Conservation (phyloP, 2,888 invertebrate species). For the Catocala sponsa region DNA sequence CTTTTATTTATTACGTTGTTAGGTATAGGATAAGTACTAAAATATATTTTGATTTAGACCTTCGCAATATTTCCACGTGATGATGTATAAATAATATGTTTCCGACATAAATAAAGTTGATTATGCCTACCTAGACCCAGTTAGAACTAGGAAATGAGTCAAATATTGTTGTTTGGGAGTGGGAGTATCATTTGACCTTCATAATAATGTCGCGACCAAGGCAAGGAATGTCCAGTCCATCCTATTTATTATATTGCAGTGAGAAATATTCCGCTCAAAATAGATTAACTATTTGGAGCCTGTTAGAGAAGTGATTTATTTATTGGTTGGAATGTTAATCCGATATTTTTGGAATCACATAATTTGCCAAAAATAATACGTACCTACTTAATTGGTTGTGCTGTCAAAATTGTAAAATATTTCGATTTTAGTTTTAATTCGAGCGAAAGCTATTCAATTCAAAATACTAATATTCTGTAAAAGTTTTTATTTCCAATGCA, state of each 20-base stretch:
- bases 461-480: too few species aligned
- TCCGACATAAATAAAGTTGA: conserved; percentile 27
- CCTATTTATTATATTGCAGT: conserved; percentile 61
- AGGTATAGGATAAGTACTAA: neutral
- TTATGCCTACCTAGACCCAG: conserved; percentile 54
- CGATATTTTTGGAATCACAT: conserved; percentile 9
- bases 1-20: neutral
- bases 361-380: neutral
- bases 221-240: conserved; percentile 69
- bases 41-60: conserved; percentile 11
- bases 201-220: conserved; percentile 57
- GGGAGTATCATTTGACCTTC: conserved; percentile 73
- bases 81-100: conserved; percentile 27
- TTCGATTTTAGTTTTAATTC: too few species aligned
- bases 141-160: conserved; percentile 69
- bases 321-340: conserved; percentile 14
- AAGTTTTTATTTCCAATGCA: too few species aligned
- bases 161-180: conserved; percentile 69
- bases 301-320: conserved; percentile 29
- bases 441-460: too few species aligned
- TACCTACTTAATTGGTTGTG: too few species aligned
- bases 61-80: conserved; percentile 10
- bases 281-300: conserved; percentile 49
- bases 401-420: too few species aligned
- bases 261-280: conserved; percentile 56